Base-by-base conservation (phyloP, 2,797 vertebrate genomes). In the Anguilla pacifica region DNA sequence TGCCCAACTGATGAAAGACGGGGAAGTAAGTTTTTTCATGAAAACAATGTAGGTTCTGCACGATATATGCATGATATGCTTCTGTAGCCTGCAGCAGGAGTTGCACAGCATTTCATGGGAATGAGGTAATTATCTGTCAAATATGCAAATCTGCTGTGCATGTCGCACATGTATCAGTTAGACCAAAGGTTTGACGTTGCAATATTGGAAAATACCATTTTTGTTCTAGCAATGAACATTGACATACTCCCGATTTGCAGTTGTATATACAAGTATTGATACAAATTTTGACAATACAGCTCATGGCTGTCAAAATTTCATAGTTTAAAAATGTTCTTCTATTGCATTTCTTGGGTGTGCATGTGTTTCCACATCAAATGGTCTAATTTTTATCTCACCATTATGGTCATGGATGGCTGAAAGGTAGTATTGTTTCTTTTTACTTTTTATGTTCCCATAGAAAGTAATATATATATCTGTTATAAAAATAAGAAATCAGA, bases 1-100 rank as follows among this genome's bases (percentile, higher is more conserved):
- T 85, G 88, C 88, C 17, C 43, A 84, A 53, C 67, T 89, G 86
- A 85, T 94, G 89, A 94, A 92, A 82, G 92, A 94, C 84, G 94
- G 94, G 89, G 91, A 96, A 88, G 96, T 97, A 95, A 96, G 95
- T 94, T 87, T 85, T 59, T 6, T 25, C 15, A 17, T 77, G 53
- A 85, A 88, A 39, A 19, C 5, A 17, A 57, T 28, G 67, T 6
- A 28, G 35, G 46, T 25, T 83, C 46, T 85, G 89, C 85, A 87
- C 87, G 89, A 53, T 57, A 79, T 31, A 43, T 87, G 28, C 35
- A 51, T 67, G 22, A 13, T 19, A 39, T 85, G 35, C 10, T 59
- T 74, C 28, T 59, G 87, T 64, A 84, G 67, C 61, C 86, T 6
- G 15, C 70, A 28, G 64, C 53, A 11, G 11, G 85, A 84, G 35